Conservation (phyloP, 1,140 invertebrate genomes). For the Caenorhabditis latens region DNA sequence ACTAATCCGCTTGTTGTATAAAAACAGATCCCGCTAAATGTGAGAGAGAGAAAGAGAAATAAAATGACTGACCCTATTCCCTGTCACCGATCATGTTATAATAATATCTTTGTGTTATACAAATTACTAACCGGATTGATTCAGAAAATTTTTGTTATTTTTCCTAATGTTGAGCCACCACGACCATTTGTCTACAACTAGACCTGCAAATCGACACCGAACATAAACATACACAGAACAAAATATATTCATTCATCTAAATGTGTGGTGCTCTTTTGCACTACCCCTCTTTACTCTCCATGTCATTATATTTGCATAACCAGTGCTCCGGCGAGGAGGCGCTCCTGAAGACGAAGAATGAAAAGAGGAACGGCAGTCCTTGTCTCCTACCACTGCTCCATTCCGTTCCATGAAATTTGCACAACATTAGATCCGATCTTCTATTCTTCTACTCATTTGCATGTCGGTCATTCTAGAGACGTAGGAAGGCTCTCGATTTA, state of each 20-base stretch:
- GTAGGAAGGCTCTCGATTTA: conserved; percentile 19
- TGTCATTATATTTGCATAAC: conserved; percentile 56
- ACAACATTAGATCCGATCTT: conserved; percentile 55
- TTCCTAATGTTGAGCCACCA: not conserved
- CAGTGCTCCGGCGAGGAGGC: conserved; percentile 30
- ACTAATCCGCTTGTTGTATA: conserved; percentile 56
- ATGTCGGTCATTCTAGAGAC: conserved; percentile 19
- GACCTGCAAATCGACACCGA: conserved; percentile 45
- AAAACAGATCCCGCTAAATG: conserved; percentile 53
- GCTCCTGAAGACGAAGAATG: conserved; percentile 27
- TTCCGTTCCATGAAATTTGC: conserved; percentile 40
- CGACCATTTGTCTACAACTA: conserved; percentile 22
- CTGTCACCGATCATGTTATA: conserved; percentile 3
- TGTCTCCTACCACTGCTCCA: conserved; percentile 16
- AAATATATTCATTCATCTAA: conserved; percentile 42
- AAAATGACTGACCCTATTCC: conserved; percentile 38
- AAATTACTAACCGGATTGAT: conserved; percentile 45
- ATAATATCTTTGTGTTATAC: not conserved
- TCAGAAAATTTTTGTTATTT: not conserved
- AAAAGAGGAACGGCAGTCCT: conserved; percentile 4
- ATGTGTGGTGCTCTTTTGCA: conserved; percentile 43
- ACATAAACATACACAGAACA: conserved; percentile 21
- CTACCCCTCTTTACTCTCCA: conserved; percentile 42
- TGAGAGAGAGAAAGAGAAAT: conserved; percentile 1
- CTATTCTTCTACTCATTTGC: conserved; percentile 52